Evolutionary conservation across 2,113 vertebrate genomes (phyloP), one percentile per base, ranked within the genome.

Genomic region (Bos indicus): DNA sequence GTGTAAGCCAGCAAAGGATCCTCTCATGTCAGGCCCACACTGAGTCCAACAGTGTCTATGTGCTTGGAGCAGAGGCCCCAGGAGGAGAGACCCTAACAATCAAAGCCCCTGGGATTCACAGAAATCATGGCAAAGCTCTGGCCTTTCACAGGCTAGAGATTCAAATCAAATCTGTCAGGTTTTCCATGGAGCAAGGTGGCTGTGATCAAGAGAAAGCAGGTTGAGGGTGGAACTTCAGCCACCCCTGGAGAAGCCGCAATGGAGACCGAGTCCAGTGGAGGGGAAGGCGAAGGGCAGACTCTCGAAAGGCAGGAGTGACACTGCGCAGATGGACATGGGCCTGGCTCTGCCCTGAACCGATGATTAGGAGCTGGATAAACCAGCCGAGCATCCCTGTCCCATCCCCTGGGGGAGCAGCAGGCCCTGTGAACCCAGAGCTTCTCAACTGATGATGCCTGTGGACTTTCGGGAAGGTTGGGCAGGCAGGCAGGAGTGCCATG

Each of bases 371-470:
- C 57, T 52, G n/a, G 46, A 33, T 33, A 26, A 78, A 51, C 28
- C 11, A 19, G 7, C 80, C 0, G 6, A 82, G 43, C 1, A 0
- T 15, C 33, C 60, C 59, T 19, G 46, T 91, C 56, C 2, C 3
- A 43, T 57, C 56, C 48, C 56, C 23, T 1, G 0, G 1, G 0
- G 1, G 21, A 30, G 23, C 7, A 15, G 7, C 54, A 93, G 89
- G n/a, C 4, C 71, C 54, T 3, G 3, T 1, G 7, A 64, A 25
- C 33, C 25, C 48, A 26, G 51, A 52, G 43, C 36, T 67, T 71
- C 85, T 52, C 26, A 6, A 2, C 10, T 6, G 52, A 15, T 13
- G 54, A 36, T 6, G 46, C 28, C 13, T 51, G 11, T 11, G 71
- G 56, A 52, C 67, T 60, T 56, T 25, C 12, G 1, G n/a, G 40